phyloP scores from a whole-genome alignment of 2,113 vertebrate genomes.

The Pipa parva region DNA sequence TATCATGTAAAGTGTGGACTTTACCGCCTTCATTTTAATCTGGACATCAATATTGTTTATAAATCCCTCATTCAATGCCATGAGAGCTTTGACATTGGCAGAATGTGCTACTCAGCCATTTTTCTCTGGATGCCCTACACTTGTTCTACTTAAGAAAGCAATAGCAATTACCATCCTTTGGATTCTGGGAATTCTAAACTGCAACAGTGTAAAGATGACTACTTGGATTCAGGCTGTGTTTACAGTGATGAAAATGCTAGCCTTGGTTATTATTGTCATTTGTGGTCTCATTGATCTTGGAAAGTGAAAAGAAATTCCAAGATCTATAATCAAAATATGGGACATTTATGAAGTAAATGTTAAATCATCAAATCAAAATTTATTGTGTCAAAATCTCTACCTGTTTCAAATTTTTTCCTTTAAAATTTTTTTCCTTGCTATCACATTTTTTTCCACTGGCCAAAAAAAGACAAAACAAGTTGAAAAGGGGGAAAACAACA shows the following conservation, averaged over 20 bases:
- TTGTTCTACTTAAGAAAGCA: constrained; percentile 54
- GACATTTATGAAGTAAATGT: too few relatives aligned
- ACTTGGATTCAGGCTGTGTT: constrained; percentile 50
- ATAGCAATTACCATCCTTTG: constrained; percentile 54
- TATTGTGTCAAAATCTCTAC: too few relatives aligned
- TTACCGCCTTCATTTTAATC: constrained; percentile 52
- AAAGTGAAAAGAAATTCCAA: constrained; percentile 46
- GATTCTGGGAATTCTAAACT: constrained; percentile 56
- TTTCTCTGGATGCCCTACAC: constrained; percentile 49
- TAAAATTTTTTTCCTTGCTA: too few relatives aligned
- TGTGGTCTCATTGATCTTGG: constrained; percentile 47
- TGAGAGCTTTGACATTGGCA: constrained; percentile 54
- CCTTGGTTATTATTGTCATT: constrained; percentile 47
- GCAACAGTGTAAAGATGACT: constrained; percentile 47
- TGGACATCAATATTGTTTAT: constrained; percentile 44
- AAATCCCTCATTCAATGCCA: constrained; percentile 47
- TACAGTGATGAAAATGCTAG: constrained; percentile 54
- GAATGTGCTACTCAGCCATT: constrained; percentile 55
- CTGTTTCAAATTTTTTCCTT: too few relatives aligned
- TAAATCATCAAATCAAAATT: too few relatives aligned
- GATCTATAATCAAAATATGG: too few relatives aligned
- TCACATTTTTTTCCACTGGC: too few relatives aligned
- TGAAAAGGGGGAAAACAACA: too few relatives aligned
- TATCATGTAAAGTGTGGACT: constrained; percentile 58
- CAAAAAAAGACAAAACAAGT: too few relatives aligned